Percentiles rank a stretch among this genome's conserved stretches.
These are phyloP conservation scores for Brachystomella parvula DNA, from an alignment of 1,140 invertebrate genomes.

Conservation along the genomic window DNA sequence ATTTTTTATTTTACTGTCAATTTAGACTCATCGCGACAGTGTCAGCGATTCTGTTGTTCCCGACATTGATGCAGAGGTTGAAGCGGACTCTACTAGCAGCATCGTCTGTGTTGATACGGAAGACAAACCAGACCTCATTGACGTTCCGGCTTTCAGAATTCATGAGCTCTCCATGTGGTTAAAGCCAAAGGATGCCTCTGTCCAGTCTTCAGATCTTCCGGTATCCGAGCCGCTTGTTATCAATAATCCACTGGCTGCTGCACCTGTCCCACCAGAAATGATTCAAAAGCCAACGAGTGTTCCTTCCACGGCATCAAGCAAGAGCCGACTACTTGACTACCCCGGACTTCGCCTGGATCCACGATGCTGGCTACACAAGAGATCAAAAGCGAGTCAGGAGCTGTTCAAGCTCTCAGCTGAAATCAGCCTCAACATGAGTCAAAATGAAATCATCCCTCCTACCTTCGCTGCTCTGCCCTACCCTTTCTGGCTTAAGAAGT, in stretches of 20 bases:
- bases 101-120: not conserved
- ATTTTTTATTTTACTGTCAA: not conserved
- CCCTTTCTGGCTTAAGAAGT: conserved; percentile 2
- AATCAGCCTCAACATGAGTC: not conserved
- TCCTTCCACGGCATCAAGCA: not conserved
- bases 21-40: not conserved
- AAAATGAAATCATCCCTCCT: conserved; percentile 1
- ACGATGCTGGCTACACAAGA: not conserved
- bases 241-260: no score
- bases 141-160: no score
- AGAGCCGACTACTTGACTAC: not conserved
- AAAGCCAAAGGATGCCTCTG: not conserved
- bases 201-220: not conserved
- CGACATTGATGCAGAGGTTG: not conserved
- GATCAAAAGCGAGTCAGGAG: not conserved
- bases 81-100: not conserved
- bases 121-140: not conserved
- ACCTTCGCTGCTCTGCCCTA: not conserved
- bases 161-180: not conserved
- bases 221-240: not conserved
- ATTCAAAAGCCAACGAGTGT: not conserved
- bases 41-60: not conserved
- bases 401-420: not conserved
- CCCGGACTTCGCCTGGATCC: conserved; percentile 3
- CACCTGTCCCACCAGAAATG: not conserved